Base-by-base conservation (phyloP, 2,113 vertebrate genomes). In the Solea solea region DNA sequence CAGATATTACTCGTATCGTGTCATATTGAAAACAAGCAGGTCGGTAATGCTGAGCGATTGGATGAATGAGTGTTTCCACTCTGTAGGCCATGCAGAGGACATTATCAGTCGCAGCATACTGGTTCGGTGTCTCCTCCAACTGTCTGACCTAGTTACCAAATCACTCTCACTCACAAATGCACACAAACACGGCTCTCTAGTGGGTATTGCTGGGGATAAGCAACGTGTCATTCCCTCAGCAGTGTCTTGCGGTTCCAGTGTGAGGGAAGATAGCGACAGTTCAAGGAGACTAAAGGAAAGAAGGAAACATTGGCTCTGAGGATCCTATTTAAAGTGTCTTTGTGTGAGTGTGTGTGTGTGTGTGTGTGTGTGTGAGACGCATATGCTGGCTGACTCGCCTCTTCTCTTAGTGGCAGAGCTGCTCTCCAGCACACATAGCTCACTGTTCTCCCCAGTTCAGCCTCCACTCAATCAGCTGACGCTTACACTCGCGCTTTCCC, bases 141-240 rank as follows among this genome's bases (percentile, higher is more conserved):
- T 51, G 65, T 81, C 78, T 87, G 87, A 87, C 82, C 82, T 65
- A 86, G 76, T 86, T 91, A 73, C 57, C 21, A 69, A 76, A 69
- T 72, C 70, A 25, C 64, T 67, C 28, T 48, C 65, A 60, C 64
- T 51, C 71, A 51, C 65, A 63, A 48, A 71, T 52, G 57, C 28
- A 58, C 76, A 59, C 61, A 66, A 48, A 28, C 21, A 27, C 59
- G 64, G 58, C 15, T 80, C 74, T 84, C 56, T 40, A 42, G 66
- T 11, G 63, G 55, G 46, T 80, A 50, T 78, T 80, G 73, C 59
- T 51, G 57, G 44, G 64, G 53, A 74, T 76, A 81, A 74, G 59
- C 67, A 67, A 63, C 60, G 65, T 74, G 81, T 76, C 61, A 63
- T 76, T 83, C 72, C 57, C 70, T 69, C 62, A 65, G 74, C 63